Evolutionary conservation across 1,140 invertebrate genomes (phyloP).

Genomic region (Holcopasites calliopsidis): DNA sequence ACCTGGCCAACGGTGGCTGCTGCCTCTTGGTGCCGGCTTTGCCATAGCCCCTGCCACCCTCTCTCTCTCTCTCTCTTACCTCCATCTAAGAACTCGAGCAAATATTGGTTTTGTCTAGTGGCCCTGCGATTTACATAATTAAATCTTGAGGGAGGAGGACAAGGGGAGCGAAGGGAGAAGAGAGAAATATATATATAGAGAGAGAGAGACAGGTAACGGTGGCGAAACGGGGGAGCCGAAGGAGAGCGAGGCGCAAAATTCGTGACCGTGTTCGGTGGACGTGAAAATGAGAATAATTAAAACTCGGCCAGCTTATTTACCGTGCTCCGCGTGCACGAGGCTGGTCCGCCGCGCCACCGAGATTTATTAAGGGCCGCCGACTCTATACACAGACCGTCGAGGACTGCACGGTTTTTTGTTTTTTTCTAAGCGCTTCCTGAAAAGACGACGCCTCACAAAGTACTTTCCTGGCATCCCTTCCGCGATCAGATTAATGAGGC

Average conservation of each 20-base stretch:
- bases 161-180: neutral
- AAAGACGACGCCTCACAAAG: constrained; percentile 54
- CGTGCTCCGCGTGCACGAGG: constrained; percentile 39
- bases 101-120: constrained; percentile 75
- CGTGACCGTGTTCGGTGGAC: constrained; percentile 54
- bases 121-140: constrained; percentile 69
- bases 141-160: constrained; percentile 56
- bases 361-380: constrained; percentile 62
- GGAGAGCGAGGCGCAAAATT: constrained; percentile 12
- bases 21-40: constrained; percentile 23
- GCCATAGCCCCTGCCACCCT: constrained; percentile 12
- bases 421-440: constrained; percentile 49
- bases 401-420: constrained; percentile 50
- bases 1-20: constrained; percentile 41
- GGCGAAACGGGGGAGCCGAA: neutral
- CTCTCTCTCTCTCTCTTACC: constrained; percentile 30
- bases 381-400: constrained; percentile 49
- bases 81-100: constrained; percentile 67
- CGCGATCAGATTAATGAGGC: constrained; percentile 57
- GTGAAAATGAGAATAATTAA: constrained; percentile 69
- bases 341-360: constrained; percentile 26
- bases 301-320: constrained; percentile 67
- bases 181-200: no score
- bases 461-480: constrained; percentile 41
- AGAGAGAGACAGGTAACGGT: no score